Evolutionary conservation across 2,797 vertebrate species (phyloP), one percentile per base, ranked within the genome.

Genomic region (Lateolabrax maculatus): DNA sequence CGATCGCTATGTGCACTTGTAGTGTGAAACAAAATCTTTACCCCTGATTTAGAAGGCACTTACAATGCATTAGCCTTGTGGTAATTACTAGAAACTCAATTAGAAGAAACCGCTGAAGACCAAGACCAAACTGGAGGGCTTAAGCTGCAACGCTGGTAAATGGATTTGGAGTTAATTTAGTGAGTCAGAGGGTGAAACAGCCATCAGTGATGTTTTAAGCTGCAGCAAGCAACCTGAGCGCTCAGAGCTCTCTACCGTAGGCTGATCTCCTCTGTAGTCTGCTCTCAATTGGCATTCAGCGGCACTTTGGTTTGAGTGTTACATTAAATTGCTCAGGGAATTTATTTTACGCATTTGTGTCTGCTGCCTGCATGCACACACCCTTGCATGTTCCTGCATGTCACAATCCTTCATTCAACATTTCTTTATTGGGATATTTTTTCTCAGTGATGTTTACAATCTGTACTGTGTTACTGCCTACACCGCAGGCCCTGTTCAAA

Each of bases 81-180:
- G 91, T 94, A 96, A 95, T 95, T 95, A 94, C 93, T 91, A 93
- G 90, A 94, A 95, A 94, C 94, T 94, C 92, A 93, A 95, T 95
- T 95, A 94, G 87, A 88, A 92, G 89, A 94, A 94, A 92, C 89
- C 87, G 87, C 92, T 89, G 87, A 93, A 94, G 92, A 93, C 88
- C 86, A 82, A 84, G 87, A 90, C 91, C 91, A 91, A 93, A 92
- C 92, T 92, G 88, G 73, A 94, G 91, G 91, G 92, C 93, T 95
- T 93, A 93, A 89, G 90, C 88, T 90, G 92, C 87, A 89, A 93
- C 85, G 90, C 91, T 91, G 84, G 88, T 94, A 92, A 92, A 94
- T 93, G 90, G 89, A 94, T 93, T 92, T 90, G 77, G 89, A 93
- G 92, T 93, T 93, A 90, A 93, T 94, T 93, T 93, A 88, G 88